Evolutionary conservation across 2,888 invertebrate species (phyloP), one percentile per base, ranked within the genome.

Genomic region (Macrosiphum euphorbiae): DNA sequence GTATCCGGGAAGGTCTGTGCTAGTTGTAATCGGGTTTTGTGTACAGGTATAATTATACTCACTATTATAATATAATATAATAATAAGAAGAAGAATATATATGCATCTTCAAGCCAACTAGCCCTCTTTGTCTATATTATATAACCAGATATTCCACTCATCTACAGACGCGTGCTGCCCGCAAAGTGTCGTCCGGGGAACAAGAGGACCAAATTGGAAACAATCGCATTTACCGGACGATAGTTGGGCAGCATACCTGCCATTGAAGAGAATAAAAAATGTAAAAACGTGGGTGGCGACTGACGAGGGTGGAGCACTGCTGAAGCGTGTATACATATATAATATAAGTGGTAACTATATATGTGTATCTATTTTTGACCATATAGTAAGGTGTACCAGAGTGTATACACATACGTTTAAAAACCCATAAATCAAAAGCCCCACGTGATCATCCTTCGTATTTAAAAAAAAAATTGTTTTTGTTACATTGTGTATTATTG

Each of bases 351-450:
- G 67, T 67, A n/a, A 47, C 4, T 61, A 90, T 86, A 47, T 61
- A 47, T 24, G 35, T 87, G 28, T 52, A 52, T n/a, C 78, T 78
- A 78, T 20, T 20, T 50, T 87, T n/a, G 87, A 20, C 35, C 24
- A 11, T 78, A 67, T 58, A 24, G 26, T 67, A 67, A 20, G 28
- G 58, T 28, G 47, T 3, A 47, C 47, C 5, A 13, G n/a, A 90
- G 28, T 50, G 20, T 44, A 35, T 41, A n/a, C 10, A n/a, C 8
- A 47, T 13, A 44, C 50, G 90, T 90, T 90, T 90, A 90, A 90
- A 90, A 90, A 50, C 90, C 2, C 90, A 90, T 90, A 90, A 90
- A 90, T 90, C 90, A 90, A 50, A 78, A 50, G 47, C 50, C 90
- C 67, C 78, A 35, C 78, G 90, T 50, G 50, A 78, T 90, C 90